Base-by-base conservation (phyloP, 2,113 vertebrate genomes). In the Caranx ignobilis region DNA sequence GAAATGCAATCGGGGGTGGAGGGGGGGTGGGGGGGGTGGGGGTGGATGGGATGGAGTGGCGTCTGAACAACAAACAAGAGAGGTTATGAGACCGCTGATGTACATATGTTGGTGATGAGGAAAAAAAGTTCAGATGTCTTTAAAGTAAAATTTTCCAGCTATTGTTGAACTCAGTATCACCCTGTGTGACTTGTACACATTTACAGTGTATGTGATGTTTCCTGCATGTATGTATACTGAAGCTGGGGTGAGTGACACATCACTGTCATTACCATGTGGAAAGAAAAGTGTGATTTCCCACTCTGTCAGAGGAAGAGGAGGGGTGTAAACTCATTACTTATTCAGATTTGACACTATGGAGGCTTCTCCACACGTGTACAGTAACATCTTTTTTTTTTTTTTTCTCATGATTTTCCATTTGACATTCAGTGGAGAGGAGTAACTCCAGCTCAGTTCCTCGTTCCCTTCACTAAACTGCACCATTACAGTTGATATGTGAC, bases 1-100 rank as follows among this genome's bases (percentile, higher is more conserved):
- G 86, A 90, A 91, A 83, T 89, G 83, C 68, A 91, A 83, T 90
- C 71, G 43, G 47, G 13, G 71, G 10, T 34, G 41, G 35, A 35
- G 13, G 65, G 65, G 18, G 6, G 47, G 47, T n/a, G 18, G 48
- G 31, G 68, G 5, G 47, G 3, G 35, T 37, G 26, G 18, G 48
- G 31, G 68, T 9, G 43, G 3, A 43, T 1, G 12, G 26, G 60
- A 77, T 79, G 60, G 81, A 88, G 75, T 66, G 65, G 65, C 69
- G 85, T 68, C 71, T 75, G 45, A 83, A 87, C 84, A n/a, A n/a
- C n/a, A n/a, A 67, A 79, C 62, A 54, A 72, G 75, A 61, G 70
- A 10, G 43, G 70, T 75, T 76, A 79, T 71, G 62, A 65, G 71
- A 71, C 57, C 32, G 39, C 65, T 77, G 62, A 52, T 19, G 16